Evolutionary conservation across 1,140 invertebrate species (phyloP).

Genomic region (Hycleus phaleratus): DNA sequence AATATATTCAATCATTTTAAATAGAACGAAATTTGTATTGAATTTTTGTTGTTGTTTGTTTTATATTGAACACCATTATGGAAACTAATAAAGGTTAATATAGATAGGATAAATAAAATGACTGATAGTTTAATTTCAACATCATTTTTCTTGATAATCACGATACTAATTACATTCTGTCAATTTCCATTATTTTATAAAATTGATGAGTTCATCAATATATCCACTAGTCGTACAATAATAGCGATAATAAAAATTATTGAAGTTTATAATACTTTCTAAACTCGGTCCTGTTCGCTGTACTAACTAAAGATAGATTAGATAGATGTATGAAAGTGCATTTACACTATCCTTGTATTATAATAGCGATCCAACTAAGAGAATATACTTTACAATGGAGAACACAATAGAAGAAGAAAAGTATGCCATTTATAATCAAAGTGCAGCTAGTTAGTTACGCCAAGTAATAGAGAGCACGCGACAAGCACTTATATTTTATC

Average conservation of each 20-base stretch:
- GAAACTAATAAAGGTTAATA: no score
- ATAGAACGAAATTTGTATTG: constrained; percentile 1
- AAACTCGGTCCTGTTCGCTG: no score
- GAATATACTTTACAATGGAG: constrained; percentile 13
- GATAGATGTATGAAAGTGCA: constrained; percentile 10
- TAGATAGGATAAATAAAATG: constrained; percentile 8
- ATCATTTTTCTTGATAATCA: neutral
- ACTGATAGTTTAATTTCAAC: constrained; percentile 3
- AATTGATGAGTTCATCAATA: constrained; percentile 6
- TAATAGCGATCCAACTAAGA: neutral
- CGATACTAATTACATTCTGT: constrained; percentile 5
- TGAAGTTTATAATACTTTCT: no score
- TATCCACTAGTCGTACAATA: neutral
- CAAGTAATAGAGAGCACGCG: constrained; percentile 21
- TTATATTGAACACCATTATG: no score
- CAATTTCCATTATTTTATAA: constrained; percentile 6
- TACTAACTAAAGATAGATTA: neutral
- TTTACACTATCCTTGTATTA: constrained; percentile 4
- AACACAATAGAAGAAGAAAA: constrained; percentile 21
- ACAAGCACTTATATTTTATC: constrained; percentile 13
- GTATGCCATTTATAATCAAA: constrained; percentile 22
- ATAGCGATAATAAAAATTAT: no score
- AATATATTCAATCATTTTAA: constrained; percentile 18
- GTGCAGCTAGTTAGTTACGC: constrained; percentile 20
- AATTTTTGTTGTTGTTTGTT: no score